Evolutionary conservation across 2,797 vertebrate species (phyloP), one percentile per base, ranked within the genome.

Genomic region (Pipistrellus kuhlii): DNA sequence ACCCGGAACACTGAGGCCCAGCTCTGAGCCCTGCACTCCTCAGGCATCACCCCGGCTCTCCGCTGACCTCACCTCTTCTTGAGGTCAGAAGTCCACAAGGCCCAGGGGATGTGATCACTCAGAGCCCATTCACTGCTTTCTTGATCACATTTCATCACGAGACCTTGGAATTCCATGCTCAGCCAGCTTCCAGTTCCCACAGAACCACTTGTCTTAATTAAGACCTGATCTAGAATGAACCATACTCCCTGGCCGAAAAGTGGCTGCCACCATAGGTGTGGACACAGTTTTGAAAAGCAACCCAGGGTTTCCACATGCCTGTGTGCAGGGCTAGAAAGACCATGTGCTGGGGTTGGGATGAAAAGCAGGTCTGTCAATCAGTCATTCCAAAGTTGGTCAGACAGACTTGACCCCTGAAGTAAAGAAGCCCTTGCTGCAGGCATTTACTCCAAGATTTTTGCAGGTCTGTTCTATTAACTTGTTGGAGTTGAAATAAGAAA

Each of bases 401-500:
- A 77, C 6, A 89, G 51, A 59, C 20, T 83, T 62, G 18, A 6
- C 3, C 41, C 8, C 27, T 59, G 38, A 9, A 57, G 10, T 17
- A n/a, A 4, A 88, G 27, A 83, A 18, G 32, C 8, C 30, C 23
- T 66, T 11, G 18, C 10, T 73, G 75, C 23, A n/a, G 46, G 9
- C 11, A 12, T 69, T 78, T 62, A 73, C 15, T 30, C 44, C 15
- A 55, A 35, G 41, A 73, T 12, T 59, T 85, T 69, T 82, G 25
- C 27, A 77, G 3, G 12, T 32, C 85, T 76, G 38, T 94, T 89
- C 27, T 80, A 10, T 25, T 48, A 78, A 55, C 41, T 75, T 82
- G n/a, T 38, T 91, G 30, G 35, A 80, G 32, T 78, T 69, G 57
- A 30, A 85, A 71, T 69, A 66, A 90, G 71, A 69, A 88, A 66